Conservation (phyloP, 1,140 invertebrate genomes). For the Diploscapter pachys region DNA sequence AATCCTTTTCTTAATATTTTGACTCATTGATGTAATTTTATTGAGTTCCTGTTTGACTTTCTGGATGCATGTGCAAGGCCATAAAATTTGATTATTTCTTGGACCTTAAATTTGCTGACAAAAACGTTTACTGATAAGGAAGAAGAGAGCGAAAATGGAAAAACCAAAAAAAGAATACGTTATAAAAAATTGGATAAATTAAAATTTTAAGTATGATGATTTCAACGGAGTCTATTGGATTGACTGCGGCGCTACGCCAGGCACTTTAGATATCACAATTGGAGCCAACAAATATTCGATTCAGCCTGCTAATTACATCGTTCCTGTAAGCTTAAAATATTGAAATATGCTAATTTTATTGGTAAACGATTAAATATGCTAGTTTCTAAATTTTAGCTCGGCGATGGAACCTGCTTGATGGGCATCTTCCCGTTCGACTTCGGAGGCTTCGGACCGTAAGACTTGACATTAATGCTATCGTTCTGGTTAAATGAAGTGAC, state of each 20-base stretch:
- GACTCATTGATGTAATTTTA: too few relatives aligned
- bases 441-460: slow-evolving; percentile 35
- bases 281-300: slow-evolving; percentile 27
- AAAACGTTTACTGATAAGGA: too few relatives aligned
- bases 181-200: background rate
- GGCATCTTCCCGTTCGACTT: slow-evolving; percentile 42
- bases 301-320: slow-evolving; percentile 31
- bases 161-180: too few relatives aligned
- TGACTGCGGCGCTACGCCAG: slow-evolving; percentile 23
- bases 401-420: slow-evolving; percentile 35
- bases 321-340: background rate
- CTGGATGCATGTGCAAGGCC: too few relatives aligned
- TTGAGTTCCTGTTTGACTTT: too few relatives aligned
- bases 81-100: too few relatives aligned
- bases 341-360: too few relatives aligned
- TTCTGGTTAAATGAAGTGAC: too few relatives aligned
- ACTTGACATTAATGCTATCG: too few relatives aligned
- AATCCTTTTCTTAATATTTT: background rate
- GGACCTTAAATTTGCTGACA: too few relatives aligned
- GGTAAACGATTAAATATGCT: too few relatives aligned
- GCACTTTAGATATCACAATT: slow-evolving; percentile 21
- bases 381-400: background rate
- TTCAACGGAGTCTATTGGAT: slow-evolving; percentile 15
- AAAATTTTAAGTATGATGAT: slow-evolving; percentile 18
- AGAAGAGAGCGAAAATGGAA: too few relatives aligned